Evolutionary conservation across 2,888 invertebrate genomes (phyloP).

Genomic region (Eurytoma californica): DNA sequence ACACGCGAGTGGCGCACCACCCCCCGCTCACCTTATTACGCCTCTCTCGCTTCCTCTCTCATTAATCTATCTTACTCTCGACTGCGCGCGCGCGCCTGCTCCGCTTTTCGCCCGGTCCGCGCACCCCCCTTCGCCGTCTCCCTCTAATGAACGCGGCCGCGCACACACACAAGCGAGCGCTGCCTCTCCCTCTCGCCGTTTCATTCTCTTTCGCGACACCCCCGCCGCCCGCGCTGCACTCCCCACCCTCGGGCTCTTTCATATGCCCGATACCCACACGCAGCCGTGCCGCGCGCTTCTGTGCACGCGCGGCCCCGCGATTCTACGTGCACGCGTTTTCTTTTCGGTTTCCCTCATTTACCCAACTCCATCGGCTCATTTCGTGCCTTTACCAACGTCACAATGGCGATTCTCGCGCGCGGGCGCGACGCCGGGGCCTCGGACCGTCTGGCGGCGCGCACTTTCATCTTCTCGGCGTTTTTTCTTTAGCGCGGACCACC

Average conservation of each 20-base stretch:
- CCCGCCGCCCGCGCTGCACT: no score
- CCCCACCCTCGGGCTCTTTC: conserved; percentile 22
- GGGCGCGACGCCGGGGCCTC: no score
- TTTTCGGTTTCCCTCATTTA: conserved; percentile 10
- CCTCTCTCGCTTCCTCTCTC: conserved; percentile 19
- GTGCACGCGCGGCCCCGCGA: no score
- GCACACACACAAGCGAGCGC: neutral
- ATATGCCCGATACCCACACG: neutral
- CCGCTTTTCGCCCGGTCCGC: neutral
- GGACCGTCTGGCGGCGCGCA: no score
- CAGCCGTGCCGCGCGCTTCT: neutral
- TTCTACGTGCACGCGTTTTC: neutral
- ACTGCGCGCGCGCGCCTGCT: neutral
- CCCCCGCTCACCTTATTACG: conserved; percentile 40
- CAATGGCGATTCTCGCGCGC: neutral
- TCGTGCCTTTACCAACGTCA: neutral
- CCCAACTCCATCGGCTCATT: neutral
- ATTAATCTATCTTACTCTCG: conserved; percentile 46
- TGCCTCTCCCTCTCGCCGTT: neutral
- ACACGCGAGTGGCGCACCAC: neutral
- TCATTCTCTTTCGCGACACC: neutral
- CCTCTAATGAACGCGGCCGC: no score
- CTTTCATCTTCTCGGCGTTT: no score
- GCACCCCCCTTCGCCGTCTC: neutral
- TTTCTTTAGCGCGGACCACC: no score